These are phyloP conservation scores for Drosophila incognita DNA, from an alignment of 2,888 invertebrate genomes.

Conservation along the genomic window DNA sequence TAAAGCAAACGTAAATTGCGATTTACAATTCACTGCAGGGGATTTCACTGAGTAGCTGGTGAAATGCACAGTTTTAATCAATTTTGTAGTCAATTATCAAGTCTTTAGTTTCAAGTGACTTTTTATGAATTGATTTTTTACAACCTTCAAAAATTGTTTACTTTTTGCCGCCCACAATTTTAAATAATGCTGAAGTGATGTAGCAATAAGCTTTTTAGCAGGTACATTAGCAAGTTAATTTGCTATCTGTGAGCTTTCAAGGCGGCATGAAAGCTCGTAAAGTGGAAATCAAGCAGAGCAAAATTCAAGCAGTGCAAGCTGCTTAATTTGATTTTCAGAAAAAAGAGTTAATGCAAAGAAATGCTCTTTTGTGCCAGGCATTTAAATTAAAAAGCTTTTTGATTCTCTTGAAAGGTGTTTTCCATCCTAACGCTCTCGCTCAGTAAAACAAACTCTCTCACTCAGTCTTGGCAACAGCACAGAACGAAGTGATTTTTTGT, in stretches of 20 bases:
- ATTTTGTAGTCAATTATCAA: neutral
- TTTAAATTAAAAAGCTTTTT: neutral
- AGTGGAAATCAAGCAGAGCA: slow-evolving; percentile 23
- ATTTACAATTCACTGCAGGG: slow-evolving; percentile 7
- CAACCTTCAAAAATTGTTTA: neutral
- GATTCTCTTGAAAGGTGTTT: neutral
- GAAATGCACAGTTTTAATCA: slow-evolving; percentile 24
- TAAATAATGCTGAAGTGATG: neutral
- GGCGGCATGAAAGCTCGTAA: neutral
- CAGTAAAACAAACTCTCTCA: neutral
- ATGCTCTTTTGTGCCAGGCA: neutral
- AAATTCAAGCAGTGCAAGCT: slow-evolving; percentile 10
- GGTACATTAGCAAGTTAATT: neutral
- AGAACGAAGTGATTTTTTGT: slow-evolving; percentile 8
- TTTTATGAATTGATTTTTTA: neutral
- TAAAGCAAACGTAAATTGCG: slow-evolving; percentile 14
- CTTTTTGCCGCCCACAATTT: neutral
- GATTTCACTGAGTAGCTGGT: slow-evolving; percentile 50
- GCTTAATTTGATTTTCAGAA: slow-evolving; percentile 9
- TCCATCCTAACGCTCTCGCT: neutral
- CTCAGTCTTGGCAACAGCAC: neutral
- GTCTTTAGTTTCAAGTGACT: slow-evolving; percentile 2
- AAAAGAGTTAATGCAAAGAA: neutral
- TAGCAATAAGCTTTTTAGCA: slow-evolving; percentile 11
- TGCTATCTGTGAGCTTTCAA: slow-evolving; percentile 4